Percentiles rank a stretch among this genome's conserved stretches.
phyloP scores from a whole-genome alignment of 2,113 vertebrate species.

The Petromus typicus region DNA sequence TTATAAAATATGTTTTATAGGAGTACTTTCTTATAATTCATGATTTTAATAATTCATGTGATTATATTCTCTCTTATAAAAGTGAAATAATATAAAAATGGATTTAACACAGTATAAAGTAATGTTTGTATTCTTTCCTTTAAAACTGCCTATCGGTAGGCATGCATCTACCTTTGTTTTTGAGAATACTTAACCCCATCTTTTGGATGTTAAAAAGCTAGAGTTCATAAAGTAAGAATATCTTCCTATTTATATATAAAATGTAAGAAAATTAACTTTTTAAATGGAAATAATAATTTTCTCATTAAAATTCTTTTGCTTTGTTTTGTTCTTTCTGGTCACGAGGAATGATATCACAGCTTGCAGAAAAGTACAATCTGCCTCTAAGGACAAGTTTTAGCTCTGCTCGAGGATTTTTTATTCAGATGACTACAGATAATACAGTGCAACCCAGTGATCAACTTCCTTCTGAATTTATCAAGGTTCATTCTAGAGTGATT shows the following conservation, averaged over 20 bases:
- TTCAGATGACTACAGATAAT: constrained; percentile 94
- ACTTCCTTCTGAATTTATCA: constrained; percentile 95
- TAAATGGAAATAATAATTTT: not conserved
- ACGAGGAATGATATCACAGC: constrained; percentile 93
- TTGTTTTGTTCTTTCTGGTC: constrained; percentile 41
- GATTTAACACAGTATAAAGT: not conserved
- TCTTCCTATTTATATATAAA: constrained; percentile 34
- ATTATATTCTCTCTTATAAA: constrained; percentile 18
- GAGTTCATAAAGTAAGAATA: constrained; percentile 17
- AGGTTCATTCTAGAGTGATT: constrained; percentile 87
- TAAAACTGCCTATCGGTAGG: not conserved
- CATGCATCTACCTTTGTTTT: not conserved
- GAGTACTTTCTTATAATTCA: constrained; percentile 6
- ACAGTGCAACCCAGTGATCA: constrained; percentile 86
- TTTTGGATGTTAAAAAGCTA: constrained; percentile 43
- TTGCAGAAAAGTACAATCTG: constrained; percentile 93
- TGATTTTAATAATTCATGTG: not conserved
- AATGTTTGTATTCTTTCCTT: not conserved
- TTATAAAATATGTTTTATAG: constrained; percentile 31
- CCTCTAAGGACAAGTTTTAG: constrained; percentile 96
- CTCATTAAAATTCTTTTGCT: constrained; percentile 26
- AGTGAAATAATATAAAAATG: not conserved
- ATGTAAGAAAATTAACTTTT: constrained; percentile 21
- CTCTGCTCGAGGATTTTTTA: constrained; percentile 95
- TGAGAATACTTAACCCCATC: not conserved